Evolutionary conservation across 2,113 vertebrate species (phyloP).

Genomic region (Poecilia latipinna): DNA sequence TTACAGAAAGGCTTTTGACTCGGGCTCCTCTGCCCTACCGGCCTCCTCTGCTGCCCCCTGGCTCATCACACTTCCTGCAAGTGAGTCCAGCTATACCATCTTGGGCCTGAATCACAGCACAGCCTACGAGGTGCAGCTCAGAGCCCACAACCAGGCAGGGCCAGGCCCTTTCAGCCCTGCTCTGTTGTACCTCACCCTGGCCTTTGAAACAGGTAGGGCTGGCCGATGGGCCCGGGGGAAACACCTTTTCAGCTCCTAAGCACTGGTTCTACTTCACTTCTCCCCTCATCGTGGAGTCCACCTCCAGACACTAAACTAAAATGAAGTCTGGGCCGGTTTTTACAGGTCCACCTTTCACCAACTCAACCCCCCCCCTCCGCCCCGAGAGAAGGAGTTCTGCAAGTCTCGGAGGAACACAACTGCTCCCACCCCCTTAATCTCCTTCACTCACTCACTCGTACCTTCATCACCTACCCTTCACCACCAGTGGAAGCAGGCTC

Average conservation of each 20-base stretch:
- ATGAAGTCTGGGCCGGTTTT: slow-evolving; percentile 67
- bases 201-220: slow-evolving; percentile 96
- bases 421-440: slow-evolving; percentile 52
- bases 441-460: slow-evolving; percentile 74
- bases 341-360: slow-evolving; percentile 51
- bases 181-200: slow-evolving; percentile 89
- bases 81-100: slow-evolving; percentile 86
- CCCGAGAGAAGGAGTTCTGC: slow-evolving; percentile 47
- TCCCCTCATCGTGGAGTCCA: slow-evolving; percentile 54
- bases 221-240: slow-evolving; percentile 69
- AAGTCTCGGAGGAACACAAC: slow-evolving; percentile 55
- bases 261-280: slow-evolving; percentile 65
- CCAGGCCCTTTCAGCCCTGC: slow-evolving; percentile 93
- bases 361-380: slow-evolving; percentile 20
- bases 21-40: slow-evolving; percentile 29
- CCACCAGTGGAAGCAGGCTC: slow-evolving; percentile 70
- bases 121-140: slow-evolving; percentile 91
- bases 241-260: slow-evolving; percentile 52
- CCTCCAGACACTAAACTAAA: slow-evolving; percentile 54
- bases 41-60: slow-evolving; percentile 59
- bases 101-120: slow-evolving; percentile 91
- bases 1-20: slow-evolving; percentile 79
- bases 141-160: slow-evolving; percentile 91
- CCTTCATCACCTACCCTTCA: slow-evolving; percentile 76
- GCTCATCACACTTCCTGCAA: slow-evolving; percentile 84